Evolutionary conservation across 30 jellyfish, hydroid and myxozoan species (phyloP), one percentile per base, ranked within the genome.

Genomic region (Aurelia aurita): DNA sequence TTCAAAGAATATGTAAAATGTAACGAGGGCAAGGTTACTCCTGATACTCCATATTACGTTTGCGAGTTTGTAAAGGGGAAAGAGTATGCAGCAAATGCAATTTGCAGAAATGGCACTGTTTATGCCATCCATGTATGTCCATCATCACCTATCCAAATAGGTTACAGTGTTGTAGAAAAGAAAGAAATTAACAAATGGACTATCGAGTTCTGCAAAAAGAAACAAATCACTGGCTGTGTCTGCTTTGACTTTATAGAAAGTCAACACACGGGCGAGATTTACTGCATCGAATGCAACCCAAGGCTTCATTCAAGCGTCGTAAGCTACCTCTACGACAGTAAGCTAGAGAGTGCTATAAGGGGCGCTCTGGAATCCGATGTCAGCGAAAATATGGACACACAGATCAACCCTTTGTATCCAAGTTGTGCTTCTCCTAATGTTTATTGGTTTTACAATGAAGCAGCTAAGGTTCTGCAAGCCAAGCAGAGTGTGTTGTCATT

Each of bases 271-370:
- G 69, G 69, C 11, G 21, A 13, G 20, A 55, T 72, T 44, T 72
- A 72, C 51, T 72, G 84, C 55, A 46, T 72, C 18, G 84, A 72
- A 14, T 72, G 84, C 69, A 72, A 72, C 69, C 84, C 84, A 26
- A 22, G 84, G 15, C 68, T 55, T 18, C 84, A 72, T 26, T 27
- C 70, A 51, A 20, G 47, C 29, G 51, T 72, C 32, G 84, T 72
- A 12, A 32, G 35, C 20, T 72, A 32, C 69, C 63, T 12, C 4
- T 44, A 72, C 69, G 72, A 34, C 44, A n/a, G 21, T 26, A 34
- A 55, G 69, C 68, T 72, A 12, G 69, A 44, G 21, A 47, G 21
- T 32, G 10, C 29, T 16, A 44, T 72, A 20, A 51, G 57, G 23
- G 46, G 21, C 23, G 70, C 35, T 0, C 47, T 72, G 84, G 84